Base-by-base conservation (phyloP, 2,797 vertebrate genomes). In the Sciaenops ocellatus region DNA sequence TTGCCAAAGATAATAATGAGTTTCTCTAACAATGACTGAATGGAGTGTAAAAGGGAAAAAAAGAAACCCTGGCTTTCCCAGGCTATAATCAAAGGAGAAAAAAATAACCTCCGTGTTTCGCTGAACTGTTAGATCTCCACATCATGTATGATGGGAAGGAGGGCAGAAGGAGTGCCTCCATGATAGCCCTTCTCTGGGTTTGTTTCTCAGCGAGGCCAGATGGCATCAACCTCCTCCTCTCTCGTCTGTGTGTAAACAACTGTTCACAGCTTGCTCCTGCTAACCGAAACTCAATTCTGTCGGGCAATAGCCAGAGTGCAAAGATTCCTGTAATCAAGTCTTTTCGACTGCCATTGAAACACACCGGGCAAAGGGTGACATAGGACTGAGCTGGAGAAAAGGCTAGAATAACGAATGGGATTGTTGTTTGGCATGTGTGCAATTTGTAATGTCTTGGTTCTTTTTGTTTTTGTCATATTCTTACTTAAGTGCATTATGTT, bases 201-300 rank as follows among this genome's bases (percentile, higher is more conserved):
- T 79, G 42, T 73, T 79, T 82, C 82, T 81, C 69, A 28, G 71
- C 6, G 55, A 76, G 85, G 82, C 81, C 89, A 93, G 83, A 87
- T 89, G 88, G 82, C 52, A 71, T 74, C 78, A 76, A 88, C 89
- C 85, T 90, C 79, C 70, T 78, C 52, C 24, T 73, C 73, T 71
- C 67, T 77, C 16, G 15, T 73, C 76, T 78, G 60, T 83, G 81
- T 87, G 79, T 79, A 89, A 93, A 92, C 85, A 92, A 91, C 79
- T 60, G 64, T 72, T 89, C 78, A 74, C 73, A 77, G 87, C 70
- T 78, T 84, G 74, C 54, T 60, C 26, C 78, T 73, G 75, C 59
- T 70, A 69, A 78, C 72, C 24, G 47, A 83, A 79, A 87, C 78
- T 81, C 75, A 60, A 82, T 83, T 84, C 79, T 73, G 77, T 50